Conservation (phyloP, 1,140 invertebrate species). For the Papilio aristodemus region DNA sequence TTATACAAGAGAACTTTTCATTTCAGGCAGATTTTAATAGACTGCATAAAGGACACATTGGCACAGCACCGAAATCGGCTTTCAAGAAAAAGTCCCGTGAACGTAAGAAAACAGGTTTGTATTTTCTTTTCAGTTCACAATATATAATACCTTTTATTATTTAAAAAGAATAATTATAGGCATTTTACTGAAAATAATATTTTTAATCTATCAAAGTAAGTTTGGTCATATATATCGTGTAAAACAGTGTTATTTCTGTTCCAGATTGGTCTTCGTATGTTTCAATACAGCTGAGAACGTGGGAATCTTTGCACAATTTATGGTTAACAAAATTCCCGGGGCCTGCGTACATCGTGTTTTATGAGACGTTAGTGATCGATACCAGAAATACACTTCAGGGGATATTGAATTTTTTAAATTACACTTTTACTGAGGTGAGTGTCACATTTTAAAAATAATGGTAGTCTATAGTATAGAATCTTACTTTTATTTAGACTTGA, state of each 20-base stretch:
- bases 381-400: constrained; percentile 81
- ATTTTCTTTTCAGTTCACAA: not conserved
- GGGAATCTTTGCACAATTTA: constrained; percentile 85
- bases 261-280: constrained; percentile 88
- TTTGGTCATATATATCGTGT: too few species aligned
- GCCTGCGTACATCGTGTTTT: constrained; percentile 85
- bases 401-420: constrained; percentile 83
- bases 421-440: constrained; percentile 61
- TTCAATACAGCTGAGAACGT: constrained; percentile 83
- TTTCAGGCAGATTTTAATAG: constrained; percentile 73
- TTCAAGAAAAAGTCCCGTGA: constrained; percentile 57
- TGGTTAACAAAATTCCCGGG: constrained; percentile 87
- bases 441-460: not conserved
- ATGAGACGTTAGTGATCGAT: constrained; percentile 85
- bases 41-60: constrained; percentile 69
- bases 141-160: not conserved
- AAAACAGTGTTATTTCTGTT: too few species aligned
- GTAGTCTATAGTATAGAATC: too few species aligned
- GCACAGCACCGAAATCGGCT: constrained; percentile 67
- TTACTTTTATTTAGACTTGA: too few species aligned
- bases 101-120: constrained; percentile 51
- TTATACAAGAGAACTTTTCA: constrained; percentile 27
- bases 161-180: too few species aligned
- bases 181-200: too few species aligned
- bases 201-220: too few species aligned